phyloP scores from a whole-genome alignment of 2,797 vertebrate genomes.

The Amazona finschi region DNA sequence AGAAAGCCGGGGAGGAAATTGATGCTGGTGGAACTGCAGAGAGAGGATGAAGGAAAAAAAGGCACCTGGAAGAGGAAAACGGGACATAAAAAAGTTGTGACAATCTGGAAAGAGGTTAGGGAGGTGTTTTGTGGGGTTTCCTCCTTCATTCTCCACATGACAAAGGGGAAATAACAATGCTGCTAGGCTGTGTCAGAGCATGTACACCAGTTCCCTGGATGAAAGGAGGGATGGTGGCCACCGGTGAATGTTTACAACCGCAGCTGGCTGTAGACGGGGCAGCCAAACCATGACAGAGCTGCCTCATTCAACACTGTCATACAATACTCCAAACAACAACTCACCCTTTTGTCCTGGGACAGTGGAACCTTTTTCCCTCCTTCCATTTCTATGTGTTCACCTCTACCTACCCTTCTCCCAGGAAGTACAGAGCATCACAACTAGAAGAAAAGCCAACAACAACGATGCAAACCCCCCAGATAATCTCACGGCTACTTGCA shows the following conservation, averaged over 20 bases:
- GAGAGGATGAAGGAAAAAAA: background rate
- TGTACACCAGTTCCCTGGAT: background rate
- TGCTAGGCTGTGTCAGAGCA: background rate
- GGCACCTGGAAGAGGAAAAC: background rate
- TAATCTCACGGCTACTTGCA: background rate
- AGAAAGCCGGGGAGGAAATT: background rate
- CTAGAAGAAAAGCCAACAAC: background rate
- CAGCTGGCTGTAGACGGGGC: background rate
- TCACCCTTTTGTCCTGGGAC: background rate
- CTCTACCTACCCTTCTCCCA: background rate
- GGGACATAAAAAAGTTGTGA: background rate
- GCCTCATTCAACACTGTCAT: background rate
- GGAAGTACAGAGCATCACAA: background rate
- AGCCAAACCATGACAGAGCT: background rate
- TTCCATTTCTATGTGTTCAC: background rate
- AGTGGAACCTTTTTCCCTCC: background rate
- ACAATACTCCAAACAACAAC: background rate
- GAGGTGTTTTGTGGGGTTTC: background rate
- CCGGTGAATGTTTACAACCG: background rate
- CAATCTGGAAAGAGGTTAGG: background rate
- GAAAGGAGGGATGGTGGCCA: background rate
- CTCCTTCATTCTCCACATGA: background rate
- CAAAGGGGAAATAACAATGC: background rate
- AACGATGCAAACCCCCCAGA: background rate
- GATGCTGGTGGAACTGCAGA: background rate